Conservation (phyloP, 64 coral and sea anemone genomes). For the Stylophora pistillata region DNA sequence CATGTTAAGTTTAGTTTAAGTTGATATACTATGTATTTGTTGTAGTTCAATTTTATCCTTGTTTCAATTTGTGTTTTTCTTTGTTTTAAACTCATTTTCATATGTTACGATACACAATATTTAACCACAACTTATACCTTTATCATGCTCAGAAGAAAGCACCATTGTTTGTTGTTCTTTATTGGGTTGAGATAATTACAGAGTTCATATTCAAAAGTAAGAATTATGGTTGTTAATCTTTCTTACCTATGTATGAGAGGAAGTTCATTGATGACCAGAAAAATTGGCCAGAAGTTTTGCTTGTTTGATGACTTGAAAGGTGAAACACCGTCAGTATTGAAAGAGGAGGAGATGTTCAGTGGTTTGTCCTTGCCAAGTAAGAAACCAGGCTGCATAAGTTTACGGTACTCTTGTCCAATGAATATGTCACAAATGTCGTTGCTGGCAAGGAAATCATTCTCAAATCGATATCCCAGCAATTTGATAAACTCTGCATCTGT, state of each 20-base stretch:
- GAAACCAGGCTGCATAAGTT: conserved; percentile 52
- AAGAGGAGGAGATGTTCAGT: conserved; percentile 42
- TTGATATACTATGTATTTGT: no score
- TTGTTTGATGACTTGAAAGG: conserved; percentile 40
- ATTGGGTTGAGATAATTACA: no score
- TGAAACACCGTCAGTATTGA: conserved; percentile 56
- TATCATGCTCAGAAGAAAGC: no score
- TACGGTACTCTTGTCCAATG: conserved; percentile 44
- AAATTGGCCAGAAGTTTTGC: conserved; percentile 63
- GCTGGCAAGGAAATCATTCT: conserved; percentile 11
- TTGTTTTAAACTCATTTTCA: no score
- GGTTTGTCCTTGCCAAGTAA: conserved; percentile 47
- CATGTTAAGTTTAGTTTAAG: no score
- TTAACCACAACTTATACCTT: no score
- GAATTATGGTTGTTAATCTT: no score
- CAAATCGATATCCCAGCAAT: conserved; percentile 50
- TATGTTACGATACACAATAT: no score
- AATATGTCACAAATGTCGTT: conserved; percentile 49
- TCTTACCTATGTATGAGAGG: conserved; percentile 56
- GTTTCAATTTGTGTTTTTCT: no score
- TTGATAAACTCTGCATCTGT: conserved; percentile 63
- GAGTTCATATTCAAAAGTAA: no score
- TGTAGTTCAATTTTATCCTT: no score
- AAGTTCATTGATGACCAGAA: conserved; percentile 60
- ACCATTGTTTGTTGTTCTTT: no score